Conservation (phyloP, 2,888 invertebrate species). For the Volucella bombylans region DNA sequence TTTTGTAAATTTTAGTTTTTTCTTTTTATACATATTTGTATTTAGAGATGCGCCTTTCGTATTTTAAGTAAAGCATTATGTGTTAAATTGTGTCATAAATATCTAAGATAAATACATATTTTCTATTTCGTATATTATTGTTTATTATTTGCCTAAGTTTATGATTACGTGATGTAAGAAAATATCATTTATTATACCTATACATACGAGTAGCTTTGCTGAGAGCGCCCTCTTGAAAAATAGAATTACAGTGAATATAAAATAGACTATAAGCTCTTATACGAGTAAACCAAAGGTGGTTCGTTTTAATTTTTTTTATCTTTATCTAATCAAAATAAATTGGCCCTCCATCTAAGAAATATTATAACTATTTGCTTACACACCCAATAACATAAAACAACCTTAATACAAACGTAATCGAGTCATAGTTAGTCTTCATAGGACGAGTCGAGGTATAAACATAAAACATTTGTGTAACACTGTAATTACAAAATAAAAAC, state of each 20-base stretch:
- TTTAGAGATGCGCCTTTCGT: slow-evolving; percentile 15
- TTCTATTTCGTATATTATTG: slow-evolving; percentile 2
- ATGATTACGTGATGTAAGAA: slow-evolving; percentile 35
- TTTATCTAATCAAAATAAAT: too few species aligned
- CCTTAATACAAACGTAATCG: too few species aligned
- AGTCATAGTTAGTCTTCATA: too few species aligned
- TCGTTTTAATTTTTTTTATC: too few species aligned
- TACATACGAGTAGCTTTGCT: slow-evolving; percentile 28
- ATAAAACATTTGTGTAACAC: too few species aligned
- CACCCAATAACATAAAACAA: too few species aligned
- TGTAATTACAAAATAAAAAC: too few species aligned
- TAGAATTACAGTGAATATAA: neutral
- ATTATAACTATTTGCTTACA: too few species aligned
- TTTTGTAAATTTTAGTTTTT: neutral
- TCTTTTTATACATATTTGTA: neutral
- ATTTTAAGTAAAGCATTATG: slow-evolving; percentile 1
- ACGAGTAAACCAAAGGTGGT: too few species aligned
- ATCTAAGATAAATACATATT: neutral
- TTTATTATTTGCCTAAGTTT: slow-evolving; percentile 36
- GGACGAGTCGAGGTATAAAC: too few species aligned
- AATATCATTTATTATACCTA: neutral
- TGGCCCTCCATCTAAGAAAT: too few species aligned
- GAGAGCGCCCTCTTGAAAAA: neutral
- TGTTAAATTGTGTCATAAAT: slow-evolving; percentile 15
- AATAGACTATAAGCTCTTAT: neutral